Conservation (phyloP, 2,888 invertebrate species). For the Epirrhoe tristata region DNA sequence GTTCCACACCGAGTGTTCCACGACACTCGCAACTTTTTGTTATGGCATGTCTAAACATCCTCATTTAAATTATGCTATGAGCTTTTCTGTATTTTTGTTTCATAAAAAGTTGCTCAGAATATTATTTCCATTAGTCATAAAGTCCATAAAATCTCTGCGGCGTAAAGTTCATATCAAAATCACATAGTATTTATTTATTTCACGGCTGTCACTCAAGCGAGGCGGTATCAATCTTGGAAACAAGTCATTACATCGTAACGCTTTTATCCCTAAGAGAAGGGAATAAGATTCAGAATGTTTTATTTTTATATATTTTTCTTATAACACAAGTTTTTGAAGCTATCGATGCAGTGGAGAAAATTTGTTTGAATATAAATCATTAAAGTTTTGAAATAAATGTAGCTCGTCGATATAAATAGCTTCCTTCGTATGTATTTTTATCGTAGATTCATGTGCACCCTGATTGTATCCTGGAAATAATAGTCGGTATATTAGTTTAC, state of each 20-base stretch:
- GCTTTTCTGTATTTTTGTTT: neutral
- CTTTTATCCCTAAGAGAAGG: constrained; percentile 32
- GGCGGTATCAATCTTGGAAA: constrained; percentile 58
- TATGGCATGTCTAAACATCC: neutral
- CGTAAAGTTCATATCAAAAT: constrained; percentile 46
- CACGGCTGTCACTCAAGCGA: constrained; percentile 64
- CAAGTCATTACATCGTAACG: constrained; percentile 38
- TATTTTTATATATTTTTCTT: neutral
- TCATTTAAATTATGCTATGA: neutral
- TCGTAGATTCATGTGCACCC: no score
- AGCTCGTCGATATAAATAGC: no score
- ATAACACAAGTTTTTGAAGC: neutral
- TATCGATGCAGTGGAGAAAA: neutral
- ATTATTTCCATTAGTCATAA: constrained; percentile 37
- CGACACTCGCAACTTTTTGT: no score
- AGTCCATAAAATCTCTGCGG: constrained; percentile 32
- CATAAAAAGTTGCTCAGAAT: neutral
- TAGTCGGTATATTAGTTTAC: no score
- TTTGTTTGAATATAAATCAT: no score
- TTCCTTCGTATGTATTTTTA: no score
- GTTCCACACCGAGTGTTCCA: no score
- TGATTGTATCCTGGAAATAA: no score
- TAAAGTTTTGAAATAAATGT: no score
- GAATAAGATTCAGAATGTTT: constrained; percentile 19
- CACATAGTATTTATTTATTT: constrained; percentile 64